These are phyloP conservation scores for Lepidocyrtoides sp. DNA, from an alignment of 2,888 invertebrate species.

Conservation along the genomic window DNA sequence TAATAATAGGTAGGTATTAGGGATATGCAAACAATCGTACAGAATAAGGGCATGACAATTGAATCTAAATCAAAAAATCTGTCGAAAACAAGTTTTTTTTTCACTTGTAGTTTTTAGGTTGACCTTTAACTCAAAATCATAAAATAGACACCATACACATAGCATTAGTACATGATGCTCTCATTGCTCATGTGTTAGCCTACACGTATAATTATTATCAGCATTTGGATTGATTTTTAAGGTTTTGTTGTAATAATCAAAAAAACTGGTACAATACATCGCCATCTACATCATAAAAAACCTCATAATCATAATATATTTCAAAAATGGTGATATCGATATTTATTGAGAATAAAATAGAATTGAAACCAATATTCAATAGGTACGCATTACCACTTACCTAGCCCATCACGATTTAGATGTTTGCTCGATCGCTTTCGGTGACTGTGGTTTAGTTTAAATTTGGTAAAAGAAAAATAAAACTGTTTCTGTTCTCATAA, in stretches of 20 bases:
- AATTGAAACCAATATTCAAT: not conserved
- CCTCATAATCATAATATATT: slow-evolving; percentile 16
- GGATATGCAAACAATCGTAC: slow-evolving; percentile 65
- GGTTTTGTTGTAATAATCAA: slow-evolving; percentile 19
- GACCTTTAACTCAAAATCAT: slow-evolving; percentile 64
- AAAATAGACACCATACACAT: not conserved
- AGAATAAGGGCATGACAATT: slow-evolving; percentile 70
- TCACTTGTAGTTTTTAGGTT: slow-evolving; percentile 47
- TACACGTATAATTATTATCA: slow-evolving; percentile 1
- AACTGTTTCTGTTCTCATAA: slow-evolving; percentile 1
- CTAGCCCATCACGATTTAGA: not conserved
- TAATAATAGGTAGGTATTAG: not conserved
- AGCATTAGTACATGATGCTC: not conserved
- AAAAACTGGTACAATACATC: not conserved
- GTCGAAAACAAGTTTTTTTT: slow-evolving; percentile 70
- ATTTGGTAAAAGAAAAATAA: not conserved
- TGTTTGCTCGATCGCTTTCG: not conserved
- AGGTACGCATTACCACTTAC: not conserved
- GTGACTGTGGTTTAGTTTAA: not conserved
- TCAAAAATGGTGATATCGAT: not conserved
- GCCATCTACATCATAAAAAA: not conserved
- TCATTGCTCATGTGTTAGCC: not conserved
- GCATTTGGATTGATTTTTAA: slow-evolving; percentile 52
- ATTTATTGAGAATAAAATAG: not conserved
- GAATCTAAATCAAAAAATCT: slow-evolving; percentile 75